phyloP scores from a whole-genome alignment of 1,140 invertebrate species.

The Belonocnema kinseyi region DNA sequence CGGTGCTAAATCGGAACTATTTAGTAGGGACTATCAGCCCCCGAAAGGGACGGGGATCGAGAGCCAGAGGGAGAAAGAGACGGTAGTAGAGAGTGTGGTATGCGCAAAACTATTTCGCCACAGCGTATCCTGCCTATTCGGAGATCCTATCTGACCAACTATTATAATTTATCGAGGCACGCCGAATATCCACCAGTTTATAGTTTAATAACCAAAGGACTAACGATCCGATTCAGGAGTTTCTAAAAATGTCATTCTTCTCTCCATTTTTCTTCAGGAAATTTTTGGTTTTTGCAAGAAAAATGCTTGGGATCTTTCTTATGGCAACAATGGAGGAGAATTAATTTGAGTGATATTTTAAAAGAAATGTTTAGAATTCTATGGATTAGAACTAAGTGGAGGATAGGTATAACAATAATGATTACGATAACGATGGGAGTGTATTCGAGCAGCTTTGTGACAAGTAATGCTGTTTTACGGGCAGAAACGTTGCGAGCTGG shows the following conservation, averaged over 20 bases:
- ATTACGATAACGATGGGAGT: slow-evolving; percentile 45
- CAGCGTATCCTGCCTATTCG: slow-evolving; percentile 55
- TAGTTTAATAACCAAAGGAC: slow-evolving; percentile 67
- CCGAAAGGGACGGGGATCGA: slow-evolving; percentile 32
- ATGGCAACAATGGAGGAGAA: no score
- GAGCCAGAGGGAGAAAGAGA: slow-evolving; percentile 43
- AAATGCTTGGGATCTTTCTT: no score
- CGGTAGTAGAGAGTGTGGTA: slow-evolving; percentile 53
- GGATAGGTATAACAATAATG: slow-evolving; percentile 44
- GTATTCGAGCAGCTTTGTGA: slow-evolving; percentile 58
- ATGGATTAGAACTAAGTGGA: neutral
- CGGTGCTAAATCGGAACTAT: slow-evolving; percentile 64
- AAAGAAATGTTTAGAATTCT: no score
- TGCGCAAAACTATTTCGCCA: slow-evolving; percentile 66
- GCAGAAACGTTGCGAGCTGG: slow-evolving; percentile 52
- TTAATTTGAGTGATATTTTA: no score
- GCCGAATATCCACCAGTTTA: slow-evolving; percentile 64
- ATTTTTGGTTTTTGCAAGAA: no score
- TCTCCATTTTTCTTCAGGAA: no score
- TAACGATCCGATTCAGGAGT: slow-evolving; percentile 18
- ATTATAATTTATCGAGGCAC: slow-evolving; percentile 67
- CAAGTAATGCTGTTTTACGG: slow-evolving; percentile 63
- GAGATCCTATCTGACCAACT: slow-evolving; percentile 59
- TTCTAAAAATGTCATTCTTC: no score
- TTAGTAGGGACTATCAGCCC: slow-evolving; percentile 59